Evolutionary conservation across 2,888 invertebrate genomes (phyloP), one percentile per base, ranked within the genome.

Genomic region (Rugalucina vietnamica): DNA sequence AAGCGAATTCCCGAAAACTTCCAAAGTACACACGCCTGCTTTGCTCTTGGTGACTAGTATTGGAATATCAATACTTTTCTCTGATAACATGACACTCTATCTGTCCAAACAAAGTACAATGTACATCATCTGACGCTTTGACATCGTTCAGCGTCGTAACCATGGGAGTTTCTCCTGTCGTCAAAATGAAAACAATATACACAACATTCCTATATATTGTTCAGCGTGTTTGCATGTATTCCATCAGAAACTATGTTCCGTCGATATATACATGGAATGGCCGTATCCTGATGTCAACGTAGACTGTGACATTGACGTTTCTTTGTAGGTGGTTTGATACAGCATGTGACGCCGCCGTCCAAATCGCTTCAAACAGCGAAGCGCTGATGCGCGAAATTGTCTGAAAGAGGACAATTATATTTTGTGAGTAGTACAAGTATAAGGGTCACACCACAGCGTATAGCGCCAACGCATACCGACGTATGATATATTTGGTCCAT

Each of bases 311-410:
- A 74, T 73, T 18, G 79, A 60, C 12, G 79, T 60, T 49, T 73
- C 79, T 34, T 79, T 73, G 65, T 79, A 79, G 21, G 79, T 79
- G 34, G 57, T 79, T 36, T 54, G 71, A 27, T 79, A 79, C 0
- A 37, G 36, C 39, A 73, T 37, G 18, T 73, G 60, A 1, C 79
- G 60, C 18, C 79, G 60, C 10, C 65, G 50, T 65, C 65, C 65
- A 65, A 65, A 65, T 14, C 65, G 65, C 34, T 65, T 49, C 10
- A 81, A 57, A 71, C 75, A 81, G n/a, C 72, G 75, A 5, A 75
- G 3, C 32, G 57, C 71, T 21, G 71, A 50, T 21, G 50, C 39
- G 10, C 65, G 69, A 27, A 84, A 80, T 57, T 83, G 76, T 29
- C 60, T 79, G 49, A 24, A 37, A 43, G 34, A 27, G 49, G 32